Conservation (phyloP, 2,113 vertebrate species). For the Sisor rabdophorus region DNA sequence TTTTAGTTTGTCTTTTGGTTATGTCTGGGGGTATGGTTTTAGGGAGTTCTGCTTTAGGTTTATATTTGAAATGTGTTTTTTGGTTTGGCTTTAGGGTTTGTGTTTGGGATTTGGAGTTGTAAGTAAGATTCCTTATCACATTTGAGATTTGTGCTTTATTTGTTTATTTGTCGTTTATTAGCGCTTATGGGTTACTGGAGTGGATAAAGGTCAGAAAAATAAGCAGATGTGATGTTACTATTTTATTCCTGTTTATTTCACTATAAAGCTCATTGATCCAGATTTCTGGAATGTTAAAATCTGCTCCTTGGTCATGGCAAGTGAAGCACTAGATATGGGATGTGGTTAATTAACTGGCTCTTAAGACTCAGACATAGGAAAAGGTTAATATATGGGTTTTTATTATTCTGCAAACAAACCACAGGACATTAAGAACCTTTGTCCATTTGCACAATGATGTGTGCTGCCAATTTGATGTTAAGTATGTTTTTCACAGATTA, state of each 20-base stretch:
- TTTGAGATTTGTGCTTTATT: too few relatives aligned
- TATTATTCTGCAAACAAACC: constrained; percentile 24
- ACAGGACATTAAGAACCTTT: constrained; percentile 9
- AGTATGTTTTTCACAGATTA: constrained; percentile 5
- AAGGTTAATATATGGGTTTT: constrained; percentile 12
- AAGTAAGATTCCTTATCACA: too few relatives aligned
- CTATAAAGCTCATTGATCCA: neutral
- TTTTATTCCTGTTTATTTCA: neutral
- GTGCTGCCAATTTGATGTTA: neutral
- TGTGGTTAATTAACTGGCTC: constrained; percentile 29
- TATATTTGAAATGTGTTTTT: neutral
- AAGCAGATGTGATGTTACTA: neutral
- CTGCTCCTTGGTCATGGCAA: neutral
- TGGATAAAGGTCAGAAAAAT: neutral
- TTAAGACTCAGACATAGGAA: neutral
- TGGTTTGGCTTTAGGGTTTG: neutral
- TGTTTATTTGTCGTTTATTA: neutral
- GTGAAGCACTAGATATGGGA: constrained; percentile 9
- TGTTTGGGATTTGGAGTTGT: neutral
- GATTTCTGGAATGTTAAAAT: neutral
- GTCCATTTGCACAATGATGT: constrained; percentile 3
- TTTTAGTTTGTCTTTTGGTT: neutral
- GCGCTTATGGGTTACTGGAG: neutral
- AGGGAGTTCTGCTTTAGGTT: neutral
- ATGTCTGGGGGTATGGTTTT: too few relatives aligned